Evolutionary conservation across 2,888 invertebrate genomes (phyloP).

Genomic region (Troides oblongomaculatus): DNA sequence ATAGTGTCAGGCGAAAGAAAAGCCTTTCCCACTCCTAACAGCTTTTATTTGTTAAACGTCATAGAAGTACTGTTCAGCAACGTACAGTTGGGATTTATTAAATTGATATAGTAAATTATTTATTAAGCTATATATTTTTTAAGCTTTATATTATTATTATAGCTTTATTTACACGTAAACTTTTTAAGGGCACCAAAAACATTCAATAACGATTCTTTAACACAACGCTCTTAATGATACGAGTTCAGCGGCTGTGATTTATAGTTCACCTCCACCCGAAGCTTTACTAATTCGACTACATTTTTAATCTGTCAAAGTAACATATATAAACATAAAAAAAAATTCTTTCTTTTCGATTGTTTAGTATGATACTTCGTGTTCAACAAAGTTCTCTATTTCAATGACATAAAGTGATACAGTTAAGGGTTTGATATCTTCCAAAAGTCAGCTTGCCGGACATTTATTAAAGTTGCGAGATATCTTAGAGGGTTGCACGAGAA

Average conservation of each 20-base stretch:
- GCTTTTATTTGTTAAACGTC: constrained; percentile 17
- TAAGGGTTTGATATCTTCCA: constrained; percentile 1
- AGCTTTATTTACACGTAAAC: not conserved
- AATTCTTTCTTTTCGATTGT: not conserved
- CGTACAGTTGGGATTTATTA: constrained; percentile 5
- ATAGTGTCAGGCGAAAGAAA: constrained; percentile 12
- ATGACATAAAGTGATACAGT: not conserved
- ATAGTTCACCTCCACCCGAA: not conserved
- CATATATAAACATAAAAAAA: not conserved
- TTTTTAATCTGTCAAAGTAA: not conserved
- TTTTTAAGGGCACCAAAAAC: not conserved
- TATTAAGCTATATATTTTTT: not conserved
- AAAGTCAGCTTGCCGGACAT: constrained; percentile 1
- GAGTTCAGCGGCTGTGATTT: not conserved
- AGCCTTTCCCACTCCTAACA: constrained; percentile 10
- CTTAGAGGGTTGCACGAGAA: not conserved
- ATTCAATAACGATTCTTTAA: not conserved
- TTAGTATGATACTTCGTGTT: not conserved
- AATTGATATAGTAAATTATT: not conserved
- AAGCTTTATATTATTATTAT: not conserved
- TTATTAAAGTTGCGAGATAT: constrained; percentile 3
- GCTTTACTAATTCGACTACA: not conserved
- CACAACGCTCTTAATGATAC: not conserved
- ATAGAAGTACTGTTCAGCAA: constrained; percentile 1
- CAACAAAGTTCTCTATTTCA: not conserved